phyloP scores from a whole-genome alignment of 1,140 invertebrate species.

The Acyrthosiphon pisum region DNA sequence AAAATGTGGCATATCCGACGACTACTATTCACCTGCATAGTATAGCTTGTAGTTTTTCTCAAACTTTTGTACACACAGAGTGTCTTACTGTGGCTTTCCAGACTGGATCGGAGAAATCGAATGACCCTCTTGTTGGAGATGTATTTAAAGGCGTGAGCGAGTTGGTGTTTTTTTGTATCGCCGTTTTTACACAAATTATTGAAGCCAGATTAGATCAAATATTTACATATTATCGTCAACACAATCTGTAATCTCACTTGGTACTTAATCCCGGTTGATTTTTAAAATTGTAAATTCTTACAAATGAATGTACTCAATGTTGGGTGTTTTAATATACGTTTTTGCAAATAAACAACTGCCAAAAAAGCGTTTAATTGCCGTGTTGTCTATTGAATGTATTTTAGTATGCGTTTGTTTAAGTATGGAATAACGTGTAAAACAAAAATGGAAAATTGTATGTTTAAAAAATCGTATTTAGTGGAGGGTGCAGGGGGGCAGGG shows the following conservation, averaged over 20 bases:
- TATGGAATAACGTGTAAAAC: neutral
- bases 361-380: neutral
- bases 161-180: neutral
- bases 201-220: neutral
- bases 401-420: neutral
- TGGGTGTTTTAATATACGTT: neutral
- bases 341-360: neutral
- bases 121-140: neutral
- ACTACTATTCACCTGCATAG: neutral
- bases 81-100: neutral
- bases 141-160: neutral
- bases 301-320: neutral
- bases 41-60: neutral
- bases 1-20: neutral
- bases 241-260: neutral
- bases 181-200: neutral
- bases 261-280: neutral
- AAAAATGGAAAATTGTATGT: neutral
- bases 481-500: no score
- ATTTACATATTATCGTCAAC: neutral
- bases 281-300: neutral
- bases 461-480: neutral
- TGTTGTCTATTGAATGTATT: no score
- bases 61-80: neutral
- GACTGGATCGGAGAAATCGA: neutral